Percentiles rank a stretch among this genome's conserved stretches.
Conservation (phyloP, 2,113 vertebrate genomes). For the Nannobrachium achirus region DNA sequence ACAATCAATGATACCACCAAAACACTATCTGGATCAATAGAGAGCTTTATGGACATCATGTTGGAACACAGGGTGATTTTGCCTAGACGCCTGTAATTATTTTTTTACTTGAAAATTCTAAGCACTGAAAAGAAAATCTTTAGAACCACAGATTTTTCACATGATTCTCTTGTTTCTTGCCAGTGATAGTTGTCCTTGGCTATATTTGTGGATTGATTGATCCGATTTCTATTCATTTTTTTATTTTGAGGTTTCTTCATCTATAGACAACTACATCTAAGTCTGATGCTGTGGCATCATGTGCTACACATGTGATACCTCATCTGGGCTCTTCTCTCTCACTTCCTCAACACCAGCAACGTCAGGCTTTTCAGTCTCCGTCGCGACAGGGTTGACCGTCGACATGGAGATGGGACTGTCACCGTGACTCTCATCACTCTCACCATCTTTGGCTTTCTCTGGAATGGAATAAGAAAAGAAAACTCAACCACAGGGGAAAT, state of each 20-base stretch:
- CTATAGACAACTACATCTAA: neutral
- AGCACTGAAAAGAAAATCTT: too few relatives aligned
- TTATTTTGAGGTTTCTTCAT: neutral
- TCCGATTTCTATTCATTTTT: neutral
- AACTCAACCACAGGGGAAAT: neutral
- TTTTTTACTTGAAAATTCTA: too few relatives aligned
- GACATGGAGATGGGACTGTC: slow-evolving; percentile 75
- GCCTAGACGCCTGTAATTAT: too few relatives aligned
- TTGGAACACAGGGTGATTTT: too few relatives aligned
- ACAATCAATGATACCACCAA: too few relatives aligned
- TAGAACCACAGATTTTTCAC: too few relatives aligned
- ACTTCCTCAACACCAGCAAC: slow-evolving; percentile 65
- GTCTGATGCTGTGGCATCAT: neutral
- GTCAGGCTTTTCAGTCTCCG: slow-evolving; percentile 80
- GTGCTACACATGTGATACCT: slow-evolving; percentile 59
- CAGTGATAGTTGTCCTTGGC: too few relatives aligned
- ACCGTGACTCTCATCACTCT: slow-evolving; percentile 78
- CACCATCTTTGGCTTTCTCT: slow-evolving; percentile 83
- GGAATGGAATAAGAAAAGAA: slow-evolving; percentile 18
- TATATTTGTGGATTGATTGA: too few relatives aligned
- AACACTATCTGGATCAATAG: too few relatives aligned
- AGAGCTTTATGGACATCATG: too few relatives aligned
- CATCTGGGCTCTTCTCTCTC: slow-evolving; percentile 60
- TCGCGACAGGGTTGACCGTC: slow-evolving; percentile 60
- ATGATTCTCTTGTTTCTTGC: too few relatives aligned